Conservation (phyloP, 2,113 vertebrate genomes). For the Vanacampus margaritifer region DNA sequence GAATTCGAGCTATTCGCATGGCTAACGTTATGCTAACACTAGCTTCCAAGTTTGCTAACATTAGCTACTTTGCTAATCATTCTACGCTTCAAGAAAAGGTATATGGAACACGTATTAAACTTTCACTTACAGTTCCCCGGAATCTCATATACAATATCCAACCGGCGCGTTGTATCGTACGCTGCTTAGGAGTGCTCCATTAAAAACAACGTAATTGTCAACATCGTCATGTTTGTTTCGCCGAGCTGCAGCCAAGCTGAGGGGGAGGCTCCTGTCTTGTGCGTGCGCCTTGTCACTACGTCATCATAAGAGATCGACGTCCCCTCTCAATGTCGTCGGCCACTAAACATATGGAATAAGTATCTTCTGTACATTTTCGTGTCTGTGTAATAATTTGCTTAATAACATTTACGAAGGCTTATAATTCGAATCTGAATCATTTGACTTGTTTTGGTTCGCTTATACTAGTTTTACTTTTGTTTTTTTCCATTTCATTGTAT, state of each 20-base stretch:
- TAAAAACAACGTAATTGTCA: constrained; percentile 15
- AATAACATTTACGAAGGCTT: neutral
- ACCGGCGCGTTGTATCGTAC: neutral
- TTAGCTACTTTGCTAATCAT: constrained; percentile 20
- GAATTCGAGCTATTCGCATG: constrained; percentile 31
- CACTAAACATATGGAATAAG: neutral
- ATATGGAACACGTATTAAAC: neutral
- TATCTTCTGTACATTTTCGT: neutral
- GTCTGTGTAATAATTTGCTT: neutral
- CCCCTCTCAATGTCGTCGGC: neutral
- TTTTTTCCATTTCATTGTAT: neutral
- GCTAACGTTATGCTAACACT: constrained; percentile 35
- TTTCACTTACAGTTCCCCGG: constrained; percentile 37
- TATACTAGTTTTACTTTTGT: neutral
- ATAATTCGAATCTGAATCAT: neutral
- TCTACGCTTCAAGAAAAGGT: neutral
- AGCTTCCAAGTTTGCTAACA: constrained; percentile 36
- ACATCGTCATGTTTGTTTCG: constrained; percentile 55
- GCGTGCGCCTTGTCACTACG: constrained; percentile 20
- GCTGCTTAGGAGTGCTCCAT: constrained; percentile 8
- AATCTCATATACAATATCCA: constrained; percentile 6
- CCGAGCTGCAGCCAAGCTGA: constrained; percentile 21
- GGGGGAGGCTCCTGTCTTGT: neutral
- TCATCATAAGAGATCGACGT: constrained; percentile 25
- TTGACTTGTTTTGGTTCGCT: neutral